Base-by-base conservation (phyloP, 2,888 invertebrate species). In the Agrotis puta region DNA sequence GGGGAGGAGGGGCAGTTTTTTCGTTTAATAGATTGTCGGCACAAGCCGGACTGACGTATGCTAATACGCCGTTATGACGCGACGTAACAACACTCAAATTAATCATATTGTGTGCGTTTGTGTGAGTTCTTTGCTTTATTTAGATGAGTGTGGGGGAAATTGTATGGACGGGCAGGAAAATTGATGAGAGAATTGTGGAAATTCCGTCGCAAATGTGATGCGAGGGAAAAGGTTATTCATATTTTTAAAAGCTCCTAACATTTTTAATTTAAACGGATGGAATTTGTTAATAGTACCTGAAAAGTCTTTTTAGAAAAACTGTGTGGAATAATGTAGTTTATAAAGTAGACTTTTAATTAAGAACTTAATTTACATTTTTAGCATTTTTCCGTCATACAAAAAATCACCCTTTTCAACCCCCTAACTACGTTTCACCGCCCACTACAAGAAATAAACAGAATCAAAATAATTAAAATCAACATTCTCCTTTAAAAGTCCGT, bases 1-100 rank as follows among this genome's bases (percentile, higher is more conserved):
- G 79, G 85, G 82, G 80, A 82, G 81, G 77, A 79, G 85, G 82
- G 83, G 83, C 85, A 86, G 88, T 91, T 92, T 92, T 91, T 90
- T 87, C 85, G 85, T 85, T 85, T 90, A 90, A 92, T 91, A 92
- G 89, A 91, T 91, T 82, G 89, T 86, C 79, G 83, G 86, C 83
- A 83, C 89, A 89, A 88, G 92, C 88, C 89, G 85, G 82, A 87
- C 85, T 78, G 87, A 85, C 86, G 83, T 78, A 82, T 77, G 82
- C 77, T 82, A 82, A 79, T 74, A 79, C 70, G 48, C n/a, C 70
- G 75, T 20, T 64, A 68, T 63, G 72, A 59, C 66, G 56, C 56
- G 43, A 64, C 72, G 59, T 62, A 48, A 81, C 72, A 81, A 77
- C 70, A 61, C 58, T 48, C 65, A 66, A 77, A 79, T 79, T 81